Evolutionary conservation across 2,113 vertebrate genomes (phyloP), one percentile per base, ranked within the genome.

Genomic region (Corydoras sp.): DNA sequence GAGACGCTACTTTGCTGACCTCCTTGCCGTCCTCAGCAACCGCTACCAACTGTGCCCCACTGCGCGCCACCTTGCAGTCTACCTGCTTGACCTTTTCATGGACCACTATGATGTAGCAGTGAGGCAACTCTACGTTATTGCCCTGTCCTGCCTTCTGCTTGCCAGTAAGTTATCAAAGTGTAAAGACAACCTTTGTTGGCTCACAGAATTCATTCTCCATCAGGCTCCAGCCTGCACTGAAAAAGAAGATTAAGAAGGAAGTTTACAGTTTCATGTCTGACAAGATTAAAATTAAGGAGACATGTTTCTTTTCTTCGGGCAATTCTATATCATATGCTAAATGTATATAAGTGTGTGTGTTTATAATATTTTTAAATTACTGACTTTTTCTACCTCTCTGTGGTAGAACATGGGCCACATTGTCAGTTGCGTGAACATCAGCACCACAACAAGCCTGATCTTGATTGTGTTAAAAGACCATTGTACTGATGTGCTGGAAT

Each of bases 71-170:
- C 90, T 97, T 14, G 92, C 93, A 0, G 69, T 94, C 82, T 96
- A 94, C 85, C 84, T 97, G 81, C 85, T 97, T 80, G 95, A 97
- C 35, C 35, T 43, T 8, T 43, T 43, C 35, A 43, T 43, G 35
- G 35, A 43, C 35, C 35, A 43, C 7, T 94, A 94, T 0, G 90
- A 92, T 58, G 84, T 93, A 75, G 80, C 89, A 1, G 84, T 90
- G 79, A 93, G 91, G 81, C 92, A 97, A 74, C 91, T 97, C 18
- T 91, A 93, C 3, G 61, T 91, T 18, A 85, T 90, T 65, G 91
- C 92, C 0, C 82, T 97, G 66, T 92, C 90, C 77, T 97, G 95
- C 77, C 89, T 97, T 76, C 90, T 95, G 58, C 89, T 97, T 10
- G 94, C 95, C 75, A 96, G 95, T 96, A 89, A 86, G 94, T 89